phyloP scores from a whole-genome alignment of 2,797 vertebrate species.

The Cynopterus sphinx region DNA sequence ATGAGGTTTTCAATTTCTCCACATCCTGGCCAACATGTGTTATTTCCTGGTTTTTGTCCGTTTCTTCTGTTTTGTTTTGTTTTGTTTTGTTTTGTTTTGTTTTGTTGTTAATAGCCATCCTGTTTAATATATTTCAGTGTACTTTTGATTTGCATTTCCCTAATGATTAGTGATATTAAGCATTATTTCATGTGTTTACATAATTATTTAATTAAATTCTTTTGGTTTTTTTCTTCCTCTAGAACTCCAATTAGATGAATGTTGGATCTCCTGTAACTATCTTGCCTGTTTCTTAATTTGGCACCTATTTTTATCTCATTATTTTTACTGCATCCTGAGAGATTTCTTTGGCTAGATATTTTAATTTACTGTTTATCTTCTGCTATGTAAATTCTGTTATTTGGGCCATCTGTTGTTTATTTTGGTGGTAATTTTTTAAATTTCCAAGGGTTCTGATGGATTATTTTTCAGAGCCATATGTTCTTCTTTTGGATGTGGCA shows the following conservation, averaged over 20 bases:
- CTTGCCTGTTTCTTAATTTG: constrained; percentile 23
- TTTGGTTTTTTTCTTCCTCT: not conserved
- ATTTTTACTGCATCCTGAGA: constrained; percentile 36
- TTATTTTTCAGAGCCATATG: constrained; percentile 50
- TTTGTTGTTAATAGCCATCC: not conserved
- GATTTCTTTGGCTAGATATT: constrained; percentile 56
- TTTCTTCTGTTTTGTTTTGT: not conserved
- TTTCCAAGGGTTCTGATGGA: constrained; percentile 50
- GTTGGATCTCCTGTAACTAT: not conserved
- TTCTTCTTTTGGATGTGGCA: not conserved
- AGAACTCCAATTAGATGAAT: constrained; percentile 13
- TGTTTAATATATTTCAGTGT: not conserved
- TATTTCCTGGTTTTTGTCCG: not conserved
- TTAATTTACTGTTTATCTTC: constrained; percentile 58
- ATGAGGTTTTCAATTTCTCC: not conserved
- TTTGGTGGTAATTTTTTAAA: constrained; percentile 61
- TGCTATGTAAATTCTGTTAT: constrained; percentile 66
- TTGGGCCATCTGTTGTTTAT: constrained; percentile 66
- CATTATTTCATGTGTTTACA: not conserved
- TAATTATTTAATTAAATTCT: not conserved
- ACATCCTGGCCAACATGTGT: not conserved
- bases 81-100: not conserved
- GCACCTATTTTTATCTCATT: constrained; percentile 35
- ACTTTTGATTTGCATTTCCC: not conserved
- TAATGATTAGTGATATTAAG: not conserved